Conservation (phyloP, 1,140 invertebrate genomes). For the Hycleus phaleratus region DNA sequence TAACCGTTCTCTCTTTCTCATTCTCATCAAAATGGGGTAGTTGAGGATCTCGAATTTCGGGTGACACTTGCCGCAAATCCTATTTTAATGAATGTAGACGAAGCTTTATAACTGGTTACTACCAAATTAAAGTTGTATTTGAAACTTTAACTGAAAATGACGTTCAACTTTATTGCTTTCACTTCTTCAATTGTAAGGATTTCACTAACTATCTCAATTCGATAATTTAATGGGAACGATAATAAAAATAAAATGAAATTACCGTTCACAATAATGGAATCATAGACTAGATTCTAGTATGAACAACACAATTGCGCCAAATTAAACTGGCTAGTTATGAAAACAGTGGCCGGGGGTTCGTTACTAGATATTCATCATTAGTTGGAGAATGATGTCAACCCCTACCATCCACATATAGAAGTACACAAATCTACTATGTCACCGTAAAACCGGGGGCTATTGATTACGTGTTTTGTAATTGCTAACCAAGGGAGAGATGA, state of each 20-base stretch:
- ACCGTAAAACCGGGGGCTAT: slow-evolving; percentile 8
- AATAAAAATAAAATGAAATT: too few species aligned
- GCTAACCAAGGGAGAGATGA: slow-evolving; percentile 1
- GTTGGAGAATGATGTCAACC: background rate
- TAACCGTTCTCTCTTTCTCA: background rate
- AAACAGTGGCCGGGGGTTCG: slow-evolving; percentile 14
- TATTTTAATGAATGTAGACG: slow-evolving; percentile 8
- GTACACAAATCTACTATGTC: background rate
- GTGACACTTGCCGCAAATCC: slow-evolving; percentile 8
- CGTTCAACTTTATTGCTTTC: slow-evolving; percentile 6
- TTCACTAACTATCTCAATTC: background rate
- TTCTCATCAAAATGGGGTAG: slow-evolving; percentile 1
- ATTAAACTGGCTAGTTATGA: slow-evolving; percentile 21
- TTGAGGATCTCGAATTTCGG: slow-evolving; percentile 1
- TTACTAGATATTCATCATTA: slow-evolving; percentile 17
- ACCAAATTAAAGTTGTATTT: slow-evolving; percentile 6
- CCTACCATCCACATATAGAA: too few species aligned
- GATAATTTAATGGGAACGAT: background rate
- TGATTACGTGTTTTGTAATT: slow-evolving; percentile 17
- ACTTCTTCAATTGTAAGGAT: too few species aligned
- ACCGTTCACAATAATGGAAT: background rate
- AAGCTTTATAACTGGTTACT: slow-evolving; percentile 4
- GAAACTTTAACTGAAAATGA: slow-evolving; percentile 7
- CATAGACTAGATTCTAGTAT: background rate
- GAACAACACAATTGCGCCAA: slow-evolving; percentile 3